phyloP scores from a whole-genome alignment of 2,888 invertebrate genomes.

The Parthenolecanium corni region DNA sequence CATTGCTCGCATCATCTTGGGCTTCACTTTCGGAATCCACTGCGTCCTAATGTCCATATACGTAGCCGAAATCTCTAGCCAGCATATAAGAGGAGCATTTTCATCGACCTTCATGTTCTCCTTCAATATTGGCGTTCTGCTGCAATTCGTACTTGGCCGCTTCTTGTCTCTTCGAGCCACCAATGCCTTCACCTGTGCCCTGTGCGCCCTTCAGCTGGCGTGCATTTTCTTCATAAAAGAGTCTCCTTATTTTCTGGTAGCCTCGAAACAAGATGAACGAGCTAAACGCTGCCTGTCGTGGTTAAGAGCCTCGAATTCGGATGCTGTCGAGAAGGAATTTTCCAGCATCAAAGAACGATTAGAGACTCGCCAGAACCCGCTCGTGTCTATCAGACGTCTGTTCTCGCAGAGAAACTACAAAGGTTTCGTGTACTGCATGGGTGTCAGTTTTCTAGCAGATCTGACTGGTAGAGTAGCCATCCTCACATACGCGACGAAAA shows the following conservation, averaged over 20 bases:
- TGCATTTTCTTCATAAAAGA: slow-evolving; percentile 8
- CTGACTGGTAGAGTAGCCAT: slow-evolving; percentile 5
- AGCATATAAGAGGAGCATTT: slow-evolving; percentile 5
- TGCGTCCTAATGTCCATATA: slow-evolving; percentile 1
- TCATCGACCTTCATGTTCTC: not conserved
- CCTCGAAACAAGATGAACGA: not conserved
- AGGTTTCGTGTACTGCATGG: slow-evolving; percentile 5
- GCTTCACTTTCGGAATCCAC: not conserved
- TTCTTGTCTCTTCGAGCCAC: not conserved
- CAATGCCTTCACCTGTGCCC: not conserved
- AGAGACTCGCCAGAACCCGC: not conserved
- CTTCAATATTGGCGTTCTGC: slow-evolving; percentile 3
- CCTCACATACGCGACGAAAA: slow-evolving; percentile 6
- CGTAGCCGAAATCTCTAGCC: slow-evolving; percentile 8
- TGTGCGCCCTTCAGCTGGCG: not conserved
- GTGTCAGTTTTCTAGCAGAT: slow-evolving; percentile 8
- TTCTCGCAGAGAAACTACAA: not conserved
- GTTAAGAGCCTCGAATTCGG: slow-evolving; percentile 8
- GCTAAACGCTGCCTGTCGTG: not conserved
- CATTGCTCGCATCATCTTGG: not conserved
- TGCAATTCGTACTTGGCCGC: slow-evolving; percentile 14
- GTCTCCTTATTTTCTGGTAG: slow-evolving; percentile 3
- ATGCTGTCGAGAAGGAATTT: not conserved
- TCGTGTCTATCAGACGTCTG: not conserved
- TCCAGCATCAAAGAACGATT: not conserved